phyloP scores from a whole-genome alignment of 1,140 invertebrate species.

The Bathynomus jamesi region DNA sequence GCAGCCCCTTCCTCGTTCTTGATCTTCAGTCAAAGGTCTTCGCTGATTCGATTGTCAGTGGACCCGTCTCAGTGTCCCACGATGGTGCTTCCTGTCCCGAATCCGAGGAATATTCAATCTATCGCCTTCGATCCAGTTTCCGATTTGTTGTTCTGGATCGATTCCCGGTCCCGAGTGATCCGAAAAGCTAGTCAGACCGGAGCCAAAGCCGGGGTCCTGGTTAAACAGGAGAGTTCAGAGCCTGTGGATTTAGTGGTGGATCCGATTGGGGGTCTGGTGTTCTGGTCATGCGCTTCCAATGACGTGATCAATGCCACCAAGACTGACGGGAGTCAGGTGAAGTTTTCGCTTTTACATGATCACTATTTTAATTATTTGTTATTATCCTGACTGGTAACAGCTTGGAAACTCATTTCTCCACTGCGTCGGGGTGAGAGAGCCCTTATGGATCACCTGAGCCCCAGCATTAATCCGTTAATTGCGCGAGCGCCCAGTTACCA shows the following conservation, averaged over 20 bases:
- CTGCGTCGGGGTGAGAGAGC: too few relatives aligned
- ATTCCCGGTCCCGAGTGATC: slow-evolving; percentile 52
- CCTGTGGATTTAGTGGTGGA: slow-evolving; percentile 51
- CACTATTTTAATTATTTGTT: too few relatives aligned
- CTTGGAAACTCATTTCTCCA: too few relatives aligned
- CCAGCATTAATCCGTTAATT: too few relatives aligned
- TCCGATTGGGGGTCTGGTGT: slow-evolving; percentile 67
- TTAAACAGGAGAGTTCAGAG: slow-evolving; percentile 41
- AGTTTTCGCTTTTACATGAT: too few relatives aligned
- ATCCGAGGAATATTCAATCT: slow-evolving; percentile 47
- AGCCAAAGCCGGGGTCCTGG: slow-evolving; percentile 52
- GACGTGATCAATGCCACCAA: slow-evolving; percentile 84
- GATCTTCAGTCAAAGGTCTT: slow-evolving; percentile 72
- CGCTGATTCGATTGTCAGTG: slow-evolving; percentile 68
- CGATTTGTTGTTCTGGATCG: slow-evolving; percentile 70
- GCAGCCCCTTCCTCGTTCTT: slow-evolving; percentile 69
- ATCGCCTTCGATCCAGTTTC: slow-evolving; percentile 61
- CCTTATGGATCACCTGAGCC: too few relatives aligned
- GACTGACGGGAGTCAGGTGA: slow-evolving; percentile 56
- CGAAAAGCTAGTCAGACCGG: slow-evolving; percentile 61
- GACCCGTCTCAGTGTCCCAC: slow-evolving; percentile 70
- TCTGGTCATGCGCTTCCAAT: slow-evolving; percentile 73
- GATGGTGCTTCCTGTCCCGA: slow-evolving; percentile 63
- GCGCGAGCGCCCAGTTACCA: too few relatives aligned
- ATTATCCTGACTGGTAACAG: too few relatives aligned